Conservation (phyloP, 2,113 vertebrate genomes). For the Oenanthe melanoleuca region DNA sequence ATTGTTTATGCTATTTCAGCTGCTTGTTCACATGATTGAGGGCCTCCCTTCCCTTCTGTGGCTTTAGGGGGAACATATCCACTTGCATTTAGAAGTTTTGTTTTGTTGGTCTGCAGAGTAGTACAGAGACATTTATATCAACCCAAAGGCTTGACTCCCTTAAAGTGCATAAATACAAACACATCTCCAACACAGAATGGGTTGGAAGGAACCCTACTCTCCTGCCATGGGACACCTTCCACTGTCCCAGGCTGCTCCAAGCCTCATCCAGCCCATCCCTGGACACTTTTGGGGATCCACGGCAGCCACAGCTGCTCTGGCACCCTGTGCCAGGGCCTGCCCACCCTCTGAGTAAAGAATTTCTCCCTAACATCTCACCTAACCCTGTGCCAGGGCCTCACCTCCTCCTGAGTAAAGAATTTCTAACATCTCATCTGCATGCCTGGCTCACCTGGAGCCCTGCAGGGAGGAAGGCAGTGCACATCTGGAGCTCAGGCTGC, state of each 20-base stretch:
- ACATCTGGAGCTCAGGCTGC: not conserved
- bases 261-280: rapidly evolving
- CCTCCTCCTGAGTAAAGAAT: not conserved
- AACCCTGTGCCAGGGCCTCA: not conserved
- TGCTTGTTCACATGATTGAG: not conserved
- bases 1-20: constrained; percentile 25
- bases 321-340: not conserved
- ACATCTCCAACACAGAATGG: rapidly evolving
- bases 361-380: not conserved
- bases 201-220: not conserved
- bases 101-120: not conserved
- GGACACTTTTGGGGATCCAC: not conserved
- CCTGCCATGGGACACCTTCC: not conserved
- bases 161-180: not conserved
- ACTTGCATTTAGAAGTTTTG: not conserved
- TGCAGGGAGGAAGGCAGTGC: not conserved
- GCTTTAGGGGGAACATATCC: not conserved
- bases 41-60: not conserved
- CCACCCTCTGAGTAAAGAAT: not conserved
- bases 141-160: not conserved
- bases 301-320: not conserved
- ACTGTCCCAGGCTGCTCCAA: not conserved
- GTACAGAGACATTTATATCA: not conserved
- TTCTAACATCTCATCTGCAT: not conserved
- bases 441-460: not conserved